A percentile compares a stretch with the other conserved stretches of the same genome.
Evolutionary conservation across 1,140 invertebrate genomes (phyloP).

Genomic region (Mya arenaria): DNA sequence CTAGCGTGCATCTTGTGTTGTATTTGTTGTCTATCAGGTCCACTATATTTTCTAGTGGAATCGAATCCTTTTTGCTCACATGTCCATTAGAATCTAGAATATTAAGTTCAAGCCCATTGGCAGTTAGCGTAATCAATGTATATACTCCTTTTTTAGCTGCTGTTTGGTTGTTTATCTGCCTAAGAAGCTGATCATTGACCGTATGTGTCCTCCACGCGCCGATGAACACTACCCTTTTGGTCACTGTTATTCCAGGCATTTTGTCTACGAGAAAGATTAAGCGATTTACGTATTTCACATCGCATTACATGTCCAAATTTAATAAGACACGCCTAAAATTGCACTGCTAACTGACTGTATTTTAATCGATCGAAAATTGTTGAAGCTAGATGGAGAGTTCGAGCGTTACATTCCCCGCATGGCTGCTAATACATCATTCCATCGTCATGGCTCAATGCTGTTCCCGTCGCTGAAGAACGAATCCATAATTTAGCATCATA

Average conservation of each 20-base stretch:
- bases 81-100: neutral
- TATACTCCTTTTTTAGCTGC: constrained; percentile 21
- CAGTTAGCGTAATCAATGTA: neutral
- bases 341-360: too few species aligned
- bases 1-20: constrained; percentile 21
- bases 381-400: too few species aligned
- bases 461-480: too few species aligned
- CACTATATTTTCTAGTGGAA: constrained; percentile 43
- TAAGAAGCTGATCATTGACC: constrained; percentile 16
- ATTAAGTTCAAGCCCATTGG: constrained; percentile 27
- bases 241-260: neutral
- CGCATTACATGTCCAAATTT: too few species aligned
- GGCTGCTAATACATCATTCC: too few species aligned
- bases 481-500: too few species aligned
- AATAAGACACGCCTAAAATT: too few species aligned
- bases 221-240: constrained; percentile 27
- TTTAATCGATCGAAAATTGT: too few species aligned
- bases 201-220: constrained; percentile 36
- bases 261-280: too few species aligned
- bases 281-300: too few species aligned
- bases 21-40: constrained; percentile 42
- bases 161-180: constrained; percentile 28
- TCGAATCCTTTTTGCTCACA: constrained; percentile 18
- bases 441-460: too few species aligned
- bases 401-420: too few species aligned